Conservation (phyloP, 2,888 invertebrate species). For the Steinernema carpocapsae region DNA sequence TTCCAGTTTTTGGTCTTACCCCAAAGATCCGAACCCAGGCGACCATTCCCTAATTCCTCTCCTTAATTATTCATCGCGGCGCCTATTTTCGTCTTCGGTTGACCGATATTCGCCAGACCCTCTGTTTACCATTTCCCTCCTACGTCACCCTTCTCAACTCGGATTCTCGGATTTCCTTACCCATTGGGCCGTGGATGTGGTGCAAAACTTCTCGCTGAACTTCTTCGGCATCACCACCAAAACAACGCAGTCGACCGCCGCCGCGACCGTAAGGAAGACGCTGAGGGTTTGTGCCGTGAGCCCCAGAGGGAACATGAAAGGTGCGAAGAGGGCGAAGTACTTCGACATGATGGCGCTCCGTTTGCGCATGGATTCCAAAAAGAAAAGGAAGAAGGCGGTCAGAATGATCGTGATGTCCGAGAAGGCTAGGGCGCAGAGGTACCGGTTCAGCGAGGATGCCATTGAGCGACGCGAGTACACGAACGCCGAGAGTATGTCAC, state of each 20-base stretch:
- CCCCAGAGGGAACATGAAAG: slow-evolving; percentile 63
- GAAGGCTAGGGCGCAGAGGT: slow-evolving; percentile 62
- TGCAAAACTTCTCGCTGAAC: slow-evolving; percentile 55
- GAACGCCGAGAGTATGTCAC: slow-evolving; percentile 62
- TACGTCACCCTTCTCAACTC: neutral
- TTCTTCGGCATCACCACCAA: slow-evolving; percentile 52
- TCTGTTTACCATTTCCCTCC: neutral
- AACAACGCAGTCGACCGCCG: slow-evolving; percentile 63
- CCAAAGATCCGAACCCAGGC: no score
- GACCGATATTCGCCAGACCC: no score
- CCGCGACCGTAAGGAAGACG: slow-evolving; percentile 64
- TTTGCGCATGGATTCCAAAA: slow-evolving; percentile 63
- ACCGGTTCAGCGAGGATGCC: slow-evolving; percentile 65
- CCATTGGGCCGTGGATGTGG: slow-evolving; percentile 49
- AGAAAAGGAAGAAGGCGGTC: slow-evolving; percentile 65
- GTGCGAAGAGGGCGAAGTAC: slow-evolving; percentile 59
- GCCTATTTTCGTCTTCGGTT: no score
- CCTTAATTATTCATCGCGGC: no score
- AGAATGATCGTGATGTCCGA: slow-evolving; percentile 58
- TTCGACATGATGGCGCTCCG: slow-evolving; percentile 55
- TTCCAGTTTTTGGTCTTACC: neutral
- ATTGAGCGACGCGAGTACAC: slow-evolving; percentile 63
- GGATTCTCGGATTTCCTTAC: slow-evolving; percentile 35
- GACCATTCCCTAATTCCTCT: no score
- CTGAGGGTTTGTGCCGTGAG: slow-evolving; percentile 47